A percentile compares a stretch with the other conserved stretches of the same genome.
Evolutionary conservation across 1,140 invertebrate species (phyloP).

Genomic region (Nautilus pompilius): DNA sequence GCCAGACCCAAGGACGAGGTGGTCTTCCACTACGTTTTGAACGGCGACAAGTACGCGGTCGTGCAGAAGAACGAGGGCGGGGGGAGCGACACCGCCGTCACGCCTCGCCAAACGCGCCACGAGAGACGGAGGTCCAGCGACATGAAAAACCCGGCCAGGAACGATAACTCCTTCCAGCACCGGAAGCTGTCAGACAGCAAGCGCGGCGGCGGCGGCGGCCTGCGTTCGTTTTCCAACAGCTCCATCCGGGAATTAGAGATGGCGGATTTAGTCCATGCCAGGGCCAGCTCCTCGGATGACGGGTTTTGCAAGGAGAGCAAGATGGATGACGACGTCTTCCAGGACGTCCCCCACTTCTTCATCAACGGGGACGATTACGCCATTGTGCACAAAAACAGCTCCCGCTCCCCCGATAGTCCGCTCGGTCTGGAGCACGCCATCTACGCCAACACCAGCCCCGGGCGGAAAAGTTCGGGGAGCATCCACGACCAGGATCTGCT

Average conservation of each 20-base stretch:
- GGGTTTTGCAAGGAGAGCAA: background rate
- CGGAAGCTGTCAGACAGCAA: background rate
- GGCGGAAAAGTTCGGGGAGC: background rate
- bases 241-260: no score
- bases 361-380: slow-evolving; percentile 2
- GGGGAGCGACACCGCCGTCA: no score
- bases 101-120: no score
- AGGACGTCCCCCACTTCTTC: background rate
- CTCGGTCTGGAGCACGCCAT: background rate
- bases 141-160: background rate
- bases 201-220: no score
- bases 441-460: background rate
- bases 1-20: background rate
- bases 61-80: no score
- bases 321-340: background rate
- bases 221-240: no score
- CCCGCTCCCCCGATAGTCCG: background rate
- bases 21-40: background rate
- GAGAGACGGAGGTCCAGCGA: background rate
- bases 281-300: background rate
- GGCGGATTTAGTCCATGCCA: no score
- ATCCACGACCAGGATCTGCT: background rate
- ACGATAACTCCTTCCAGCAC: background rate
- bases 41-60: background rate
- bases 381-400: background rate